Conservation (phyloP, 2,888 invertebrate genomes). For the Sicus ferrugineus region DNA sequence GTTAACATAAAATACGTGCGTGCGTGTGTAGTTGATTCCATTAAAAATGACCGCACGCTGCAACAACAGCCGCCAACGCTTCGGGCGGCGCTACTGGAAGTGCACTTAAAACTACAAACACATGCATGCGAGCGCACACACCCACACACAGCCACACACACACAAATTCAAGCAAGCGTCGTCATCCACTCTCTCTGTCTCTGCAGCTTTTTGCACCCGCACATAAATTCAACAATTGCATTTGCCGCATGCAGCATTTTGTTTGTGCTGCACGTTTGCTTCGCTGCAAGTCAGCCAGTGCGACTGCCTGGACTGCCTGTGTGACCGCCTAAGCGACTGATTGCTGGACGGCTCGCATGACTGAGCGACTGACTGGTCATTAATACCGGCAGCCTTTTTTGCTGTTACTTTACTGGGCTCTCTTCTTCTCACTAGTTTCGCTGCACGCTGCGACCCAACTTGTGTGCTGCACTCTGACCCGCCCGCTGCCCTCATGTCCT, state of each 20-base stretch:
- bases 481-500: background rate
- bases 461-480: background rate
- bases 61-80: background rate
- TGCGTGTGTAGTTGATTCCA: background rate
- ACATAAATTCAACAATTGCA: slow-evolving; percentile 1
- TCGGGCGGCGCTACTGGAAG: background rate
- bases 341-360: background rate
- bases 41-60: background rate
- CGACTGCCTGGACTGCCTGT: too few species aligned
- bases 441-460: background rate
- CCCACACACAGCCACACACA: background rate
- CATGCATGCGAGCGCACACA: background rate
- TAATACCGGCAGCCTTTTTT: background rate
- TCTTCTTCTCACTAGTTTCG: background rate
- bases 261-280: background rate
- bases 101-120: slow-evolving; percentile 2
- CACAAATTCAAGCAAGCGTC: too few species aligned
- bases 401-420: background rate
- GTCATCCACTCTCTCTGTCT: background rate
- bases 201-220: background rate
- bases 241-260: background rate
- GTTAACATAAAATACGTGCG: background rate
- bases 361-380: slow-evolving; percentile 1
- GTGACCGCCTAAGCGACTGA: background rate
- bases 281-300: background rate